A percentile compares a stretch with the other conserved stretches of the same genome.
phyloP scores from a whole-genome alignment of 1,140 invertebrate species.

The Calliphora vicina region DNA sequence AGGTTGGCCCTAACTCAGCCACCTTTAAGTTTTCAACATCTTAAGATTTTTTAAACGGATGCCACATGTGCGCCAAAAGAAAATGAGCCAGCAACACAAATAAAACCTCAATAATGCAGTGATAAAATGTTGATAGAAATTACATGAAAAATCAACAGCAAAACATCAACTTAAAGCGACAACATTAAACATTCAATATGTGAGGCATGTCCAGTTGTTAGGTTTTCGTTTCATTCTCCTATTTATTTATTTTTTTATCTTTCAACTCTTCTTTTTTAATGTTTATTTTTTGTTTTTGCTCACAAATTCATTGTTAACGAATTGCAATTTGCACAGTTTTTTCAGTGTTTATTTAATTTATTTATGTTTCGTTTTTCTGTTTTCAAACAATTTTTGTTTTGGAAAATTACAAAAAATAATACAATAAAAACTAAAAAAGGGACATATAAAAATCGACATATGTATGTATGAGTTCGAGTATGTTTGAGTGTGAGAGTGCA shows the following conservation, averaged over 20 bases:
- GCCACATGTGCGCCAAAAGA: not conserved
- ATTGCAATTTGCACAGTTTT: slow-evolving; percentile 31
- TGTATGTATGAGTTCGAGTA: not conserved
- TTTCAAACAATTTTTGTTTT: not conserved
- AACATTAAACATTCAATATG: slow-evolving; percentile 11
- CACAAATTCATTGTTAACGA: slow-evolving; percentile 30
- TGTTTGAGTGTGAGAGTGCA: not conserved
- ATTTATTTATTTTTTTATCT: not conserved
- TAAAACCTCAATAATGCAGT: slow-evolving; percentile 10
- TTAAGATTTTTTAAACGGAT: too few relatives aligned
- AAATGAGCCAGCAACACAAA: not conserved
- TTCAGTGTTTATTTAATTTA: slow-evolving; percentile 32
- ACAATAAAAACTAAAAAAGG: slow-evolving; percentile 17
- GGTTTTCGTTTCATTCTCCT: not conserved
- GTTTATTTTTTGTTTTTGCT: not conserved
- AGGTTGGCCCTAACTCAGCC: too few relatives aligned
- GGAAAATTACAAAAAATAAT: slow-evolving; percentile 16
- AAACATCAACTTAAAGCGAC: not conserved
- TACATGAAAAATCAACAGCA: not conserved
- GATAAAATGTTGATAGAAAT: not conserved
- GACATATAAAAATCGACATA: not conserved
- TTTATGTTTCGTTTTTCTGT: slow-evolving; percentile 11
- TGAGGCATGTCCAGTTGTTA: not conserved
- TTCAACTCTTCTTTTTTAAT: not conserved
- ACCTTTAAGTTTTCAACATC: too few relatives aligned